Conservation (phyloP, 2,113 vertebrate species). For the Sander lucioperca region DNA sequence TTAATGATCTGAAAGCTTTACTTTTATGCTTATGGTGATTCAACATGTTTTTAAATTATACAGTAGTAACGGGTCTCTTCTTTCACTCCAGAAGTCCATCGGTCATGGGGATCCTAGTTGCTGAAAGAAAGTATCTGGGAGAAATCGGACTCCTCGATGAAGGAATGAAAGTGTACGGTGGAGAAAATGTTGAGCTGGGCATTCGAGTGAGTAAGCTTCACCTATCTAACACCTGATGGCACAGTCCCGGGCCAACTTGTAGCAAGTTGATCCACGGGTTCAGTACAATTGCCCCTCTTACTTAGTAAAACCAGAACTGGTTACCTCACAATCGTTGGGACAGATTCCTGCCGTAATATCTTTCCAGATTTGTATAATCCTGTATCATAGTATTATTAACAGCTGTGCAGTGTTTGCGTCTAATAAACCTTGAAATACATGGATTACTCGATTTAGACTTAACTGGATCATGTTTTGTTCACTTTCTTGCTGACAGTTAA, state of each 20-base stretch:
- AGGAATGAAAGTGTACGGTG: constrained; percentile 95
- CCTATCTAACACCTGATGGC: too few relatives aligned
- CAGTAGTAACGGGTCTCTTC: not conserved
- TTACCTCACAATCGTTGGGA: too few relatives aligned
- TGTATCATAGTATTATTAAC: too few relatives aligned
- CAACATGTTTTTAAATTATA: not conserved
- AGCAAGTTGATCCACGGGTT: not conserved
- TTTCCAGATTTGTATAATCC: not conserved
- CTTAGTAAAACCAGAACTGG: too few relatives aligned
- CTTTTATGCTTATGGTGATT: not conserved
- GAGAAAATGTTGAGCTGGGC: constrained; percentile 95
- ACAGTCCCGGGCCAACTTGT: not conserved
- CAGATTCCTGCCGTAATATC: too few relatives aligned
- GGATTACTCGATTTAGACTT: not conserved
- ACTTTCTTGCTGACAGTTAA: not conserved
- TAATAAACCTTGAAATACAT: not conserved
- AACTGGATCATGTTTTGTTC: too few relatives aligned
- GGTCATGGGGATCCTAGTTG: constrained; percentile 94
- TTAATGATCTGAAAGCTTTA: not conserved
- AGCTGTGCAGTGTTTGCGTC: too few relatives aligned
- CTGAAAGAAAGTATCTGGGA: constrained; percentile 90
- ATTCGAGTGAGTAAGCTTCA: constrained; percentile 87
- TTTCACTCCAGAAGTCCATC: constrained; percentile 89
- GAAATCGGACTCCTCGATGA: constrained; percentile 93
- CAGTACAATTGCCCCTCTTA: not conserved